Evolutionary conservation across 2,113 vertebrate species (phyloP).

Genomic region (Microtus oregoni): DNA sequence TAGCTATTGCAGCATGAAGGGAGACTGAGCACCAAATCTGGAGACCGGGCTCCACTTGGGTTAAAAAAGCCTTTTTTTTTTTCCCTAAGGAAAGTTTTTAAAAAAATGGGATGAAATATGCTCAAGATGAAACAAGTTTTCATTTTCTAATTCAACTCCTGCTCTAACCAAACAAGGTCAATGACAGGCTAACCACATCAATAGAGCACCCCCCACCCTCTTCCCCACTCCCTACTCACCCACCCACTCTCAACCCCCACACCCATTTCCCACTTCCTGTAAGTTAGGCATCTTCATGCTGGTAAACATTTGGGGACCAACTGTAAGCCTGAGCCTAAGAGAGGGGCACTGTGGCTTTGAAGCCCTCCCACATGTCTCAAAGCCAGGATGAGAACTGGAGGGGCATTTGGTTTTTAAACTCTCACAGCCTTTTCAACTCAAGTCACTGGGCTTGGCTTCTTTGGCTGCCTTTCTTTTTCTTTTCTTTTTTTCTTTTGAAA

Average conservation of each 20-base stretch:
- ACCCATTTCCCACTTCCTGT: constrained; percentile 89
- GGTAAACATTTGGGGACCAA: constrained; percentile 89
- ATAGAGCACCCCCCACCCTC: constrained; percentile 91
- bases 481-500: neutral
- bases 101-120: constrained; percentile 82
- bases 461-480: constrained; percentile 62
- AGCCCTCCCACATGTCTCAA: constrained; percentile 86
- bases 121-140: constrained; percentile 85
- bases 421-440: constrained; percentile 78
- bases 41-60: constrained; percentile 71
- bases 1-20: constrained; percentile 11
- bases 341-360: constrained; percentile 83
- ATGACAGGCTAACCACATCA: constrained; percentile 97
- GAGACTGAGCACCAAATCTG: constrained; percentile 53
- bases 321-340: constrained; percentile 84
- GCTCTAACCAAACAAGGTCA: constrained; percentile 88
- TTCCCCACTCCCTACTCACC: constrained; percentile 84
- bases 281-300: constrained; percentile 89
- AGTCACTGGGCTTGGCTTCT: constrained; percentile 21
- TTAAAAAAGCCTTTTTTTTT: neutral
- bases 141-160: constrained; percentile 88
- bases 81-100: constrained; percentile 81
- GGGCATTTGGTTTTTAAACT: constrained; percentile 81
- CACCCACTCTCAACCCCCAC: constrained; percentile 86
- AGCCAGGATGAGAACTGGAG: constrained; percentile 76